Evolutionary conservation across 1,140 invertebrate genomes (phyloP).

Genomic region (Tigriopus japonicus): DNA sequence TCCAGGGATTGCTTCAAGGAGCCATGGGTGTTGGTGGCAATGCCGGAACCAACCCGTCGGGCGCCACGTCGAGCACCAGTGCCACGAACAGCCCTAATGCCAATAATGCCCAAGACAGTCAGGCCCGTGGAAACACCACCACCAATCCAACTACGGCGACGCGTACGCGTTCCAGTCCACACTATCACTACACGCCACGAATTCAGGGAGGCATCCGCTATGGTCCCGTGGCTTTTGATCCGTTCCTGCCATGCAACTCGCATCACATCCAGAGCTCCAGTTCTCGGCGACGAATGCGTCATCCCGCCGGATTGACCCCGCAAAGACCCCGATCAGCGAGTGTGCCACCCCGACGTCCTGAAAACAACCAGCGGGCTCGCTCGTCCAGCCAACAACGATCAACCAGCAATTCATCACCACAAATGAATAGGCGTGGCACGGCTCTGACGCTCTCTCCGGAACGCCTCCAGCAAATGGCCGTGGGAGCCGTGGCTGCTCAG

Average conservation of each 20-base stretch:
- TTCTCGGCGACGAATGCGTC: background rate
- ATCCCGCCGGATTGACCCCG: constrained; percentile 3
- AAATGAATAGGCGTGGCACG: too few species aligned
- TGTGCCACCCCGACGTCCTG: background rate
- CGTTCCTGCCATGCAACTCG: constrained; percentile 45
- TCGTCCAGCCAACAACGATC: too few species aligned
- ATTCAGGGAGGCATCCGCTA: constrained; percentile 11
- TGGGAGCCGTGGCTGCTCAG: too few species aligned
- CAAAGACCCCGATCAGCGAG: background rate
- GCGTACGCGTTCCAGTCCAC: constrained; percentile 43
- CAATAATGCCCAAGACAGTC: background rate
- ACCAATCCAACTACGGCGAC: constrained; percentile 22
- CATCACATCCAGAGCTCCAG: constrained; percentile 31
- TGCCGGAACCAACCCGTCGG: background rate
- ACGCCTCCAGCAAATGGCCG: too few species aligned
- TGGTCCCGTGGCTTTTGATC: constrained; percentile 33
- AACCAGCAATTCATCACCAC: too few species aligned
- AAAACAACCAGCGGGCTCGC: too few species aligned
- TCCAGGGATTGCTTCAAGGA: background rate
- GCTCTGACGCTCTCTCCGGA: too few species aligned
- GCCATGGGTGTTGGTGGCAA: too few species aligned
- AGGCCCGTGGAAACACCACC: background rate
- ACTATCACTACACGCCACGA: constrained; percentile 32
- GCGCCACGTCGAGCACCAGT: background rate
- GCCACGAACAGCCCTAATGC: background rate